Percentiles rank a stretch among this genome's conserved stretches.
Conservation (phyloP, 2,888 invertebrate species). For the Sycophila texana region DNA sequence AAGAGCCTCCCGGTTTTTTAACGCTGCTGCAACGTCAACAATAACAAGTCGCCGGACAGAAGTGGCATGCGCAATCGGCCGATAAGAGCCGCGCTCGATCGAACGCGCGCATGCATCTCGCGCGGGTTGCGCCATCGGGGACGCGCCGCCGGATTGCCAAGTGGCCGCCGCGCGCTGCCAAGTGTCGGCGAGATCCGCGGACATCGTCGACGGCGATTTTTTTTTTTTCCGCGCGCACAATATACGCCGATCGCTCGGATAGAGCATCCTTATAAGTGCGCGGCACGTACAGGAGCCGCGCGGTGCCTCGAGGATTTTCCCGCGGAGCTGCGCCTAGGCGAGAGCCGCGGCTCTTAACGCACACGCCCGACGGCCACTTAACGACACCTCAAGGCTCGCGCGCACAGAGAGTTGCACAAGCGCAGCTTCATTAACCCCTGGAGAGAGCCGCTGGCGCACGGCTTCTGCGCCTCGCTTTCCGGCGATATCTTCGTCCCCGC, state of each 20-base stretch:
- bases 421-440: conserved; percentile 26
- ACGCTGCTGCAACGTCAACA: no score
- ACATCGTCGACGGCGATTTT: no score
- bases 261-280: neutral
- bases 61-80: conserved; percentile 2
- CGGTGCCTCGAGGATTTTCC: neutral
- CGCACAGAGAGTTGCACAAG: conserved; percentile 14
- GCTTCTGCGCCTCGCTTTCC: conserved; percentile 2
- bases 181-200: neutral
- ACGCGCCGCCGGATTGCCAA: conserved; percentile 22
- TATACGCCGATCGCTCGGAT: no score
- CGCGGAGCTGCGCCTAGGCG: conserved; percentile 40
- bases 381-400: conserved; percentile 58
- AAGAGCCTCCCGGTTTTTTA: neutral
- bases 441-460: neutral
- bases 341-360: conserved; percentile 48
- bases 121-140: conserved; percentile 20
- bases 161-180: conserved; percentile 15
- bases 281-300: conserved; percentile 8
- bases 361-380: conserved; percentile 50
- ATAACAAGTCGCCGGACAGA: neutral
- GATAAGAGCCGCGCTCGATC: neutral
- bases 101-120: no score
- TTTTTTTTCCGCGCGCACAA: neutral
- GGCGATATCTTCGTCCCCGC: neutral